Conservation (phyloP, 1,140 invertebrate genomes). For the Homalodisca vitripennis region DNA sequence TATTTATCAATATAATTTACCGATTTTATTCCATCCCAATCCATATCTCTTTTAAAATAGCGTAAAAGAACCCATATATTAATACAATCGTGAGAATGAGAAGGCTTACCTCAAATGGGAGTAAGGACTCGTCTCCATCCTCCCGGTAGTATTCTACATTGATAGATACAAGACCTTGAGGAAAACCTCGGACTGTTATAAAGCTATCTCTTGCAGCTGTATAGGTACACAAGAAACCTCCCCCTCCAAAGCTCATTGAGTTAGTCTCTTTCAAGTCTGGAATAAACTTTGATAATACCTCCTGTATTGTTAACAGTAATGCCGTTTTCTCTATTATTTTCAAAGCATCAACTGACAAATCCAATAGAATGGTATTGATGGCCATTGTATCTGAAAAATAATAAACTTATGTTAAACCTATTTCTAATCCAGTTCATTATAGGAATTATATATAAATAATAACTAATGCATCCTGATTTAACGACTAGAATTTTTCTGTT, state of each 20-base stretch:
- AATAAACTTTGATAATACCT: slow-evolving; percentile 66
- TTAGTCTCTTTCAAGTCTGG: slow-evolving; percentile 61
- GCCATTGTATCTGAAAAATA: slow-evolving; percentile 56
- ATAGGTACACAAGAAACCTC: slow-evolving; percentile 64
- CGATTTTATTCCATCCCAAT: too few relatives aligned
- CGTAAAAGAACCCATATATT: too few relatives aligned
- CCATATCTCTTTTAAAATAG: too few relatives aligned
- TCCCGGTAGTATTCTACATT: slow-evolving; percentile 80
- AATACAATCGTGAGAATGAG: too few relatives aligned
- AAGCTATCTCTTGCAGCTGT: slow-evolving; percentile 65
- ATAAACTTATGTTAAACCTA: too few relatives aligned
- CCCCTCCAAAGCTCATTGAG: slow-evolving; percentile 56
- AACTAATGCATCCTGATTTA: too few relatives aligned
- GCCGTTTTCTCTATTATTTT: slow-evolving; percentile 63
- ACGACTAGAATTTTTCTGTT: too few relatives aligned
- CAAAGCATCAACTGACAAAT: slow-evolving; percentile 72
- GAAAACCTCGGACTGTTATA: too few relatives aligned
- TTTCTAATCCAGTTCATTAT: too few relatives aligned
- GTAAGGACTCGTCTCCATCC: slow-evolving; percentile 65
- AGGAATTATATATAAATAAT: too few relatives aligned
- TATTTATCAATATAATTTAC: too few relatives aligned
- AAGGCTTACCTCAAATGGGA: slow-evolving; percentile 70
- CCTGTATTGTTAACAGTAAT: slow-evolving; percentile 55
- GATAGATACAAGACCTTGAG: too few relatives aligned
- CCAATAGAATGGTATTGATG: slow-evolving; percentile 76